phyloP scores from a whole-genome alignment of 2,888 invertebrate species.

The Hirtodrosophila cameraria region DNA sequence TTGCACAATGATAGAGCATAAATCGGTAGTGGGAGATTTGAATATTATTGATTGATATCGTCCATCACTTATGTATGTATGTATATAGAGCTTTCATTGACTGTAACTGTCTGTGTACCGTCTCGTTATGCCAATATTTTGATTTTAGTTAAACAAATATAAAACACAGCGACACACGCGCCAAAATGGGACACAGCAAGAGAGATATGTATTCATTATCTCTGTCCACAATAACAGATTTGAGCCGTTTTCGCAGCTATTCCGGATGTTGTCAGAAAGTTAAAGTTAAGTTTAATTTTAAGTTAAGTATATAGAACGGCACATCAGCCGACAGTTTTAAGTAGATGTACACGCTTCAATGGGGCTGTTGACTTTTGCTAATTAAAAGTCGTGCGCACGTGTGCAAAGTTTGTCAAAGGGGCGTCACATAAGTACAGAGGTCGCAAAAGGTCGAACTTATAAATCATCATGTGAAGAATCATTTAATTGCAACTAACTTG shows the following conservation, averaged over 20 bases:
- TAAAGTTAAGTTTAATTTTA: constrained; percentile 27
- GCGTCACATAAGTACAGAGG: constrained; percentile 21
- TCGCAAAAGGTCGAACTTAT: constrained; percentile 30
- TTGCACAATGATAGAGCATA: constrained; percentile 23
- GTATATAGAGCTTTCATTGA: constrained; percentile 12
- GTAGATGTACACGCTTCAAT: constrained; percentile 60
- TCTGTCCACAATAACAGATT: constrained; percentile 43
- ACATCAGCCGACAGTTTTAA: constrained; percentile 32
- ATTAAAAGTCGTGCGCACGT: constrained; percentile 68
- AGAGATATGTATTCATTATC: constrained; percentile 68
- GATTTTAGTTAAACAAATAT: constrained; percentile 67
- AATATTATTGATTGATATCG: constrained; percentile 18
- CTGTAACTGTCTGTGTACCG: constrained; percentile 9
- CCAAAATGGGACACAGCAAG: constrained; percentile 20
- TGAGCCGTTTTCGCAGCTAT: constrained; percentile 8
- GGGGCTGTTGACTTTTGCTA: constrained; percentile 71
- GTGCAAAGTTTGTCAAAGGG: constrained; percentile 22
- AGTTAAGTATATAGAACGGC: constrained; percentile 48
- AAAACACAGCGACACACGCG: constrained; percentile 33
- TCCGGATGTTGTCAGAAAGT: constrained; percentile 64
- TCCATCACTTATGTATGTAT: constrained; percentile 10
- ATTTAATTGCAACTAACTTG: no score
- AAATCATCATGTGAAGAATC: constrained; percentile 22
- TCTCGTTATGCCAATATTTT: constrained; percentile 62
- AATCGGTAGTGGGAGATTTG: constrained; percentile 37